Conservation (phyloP, 1,140 invertebrate genomes). For the Nixonia krombeini region DNA sequence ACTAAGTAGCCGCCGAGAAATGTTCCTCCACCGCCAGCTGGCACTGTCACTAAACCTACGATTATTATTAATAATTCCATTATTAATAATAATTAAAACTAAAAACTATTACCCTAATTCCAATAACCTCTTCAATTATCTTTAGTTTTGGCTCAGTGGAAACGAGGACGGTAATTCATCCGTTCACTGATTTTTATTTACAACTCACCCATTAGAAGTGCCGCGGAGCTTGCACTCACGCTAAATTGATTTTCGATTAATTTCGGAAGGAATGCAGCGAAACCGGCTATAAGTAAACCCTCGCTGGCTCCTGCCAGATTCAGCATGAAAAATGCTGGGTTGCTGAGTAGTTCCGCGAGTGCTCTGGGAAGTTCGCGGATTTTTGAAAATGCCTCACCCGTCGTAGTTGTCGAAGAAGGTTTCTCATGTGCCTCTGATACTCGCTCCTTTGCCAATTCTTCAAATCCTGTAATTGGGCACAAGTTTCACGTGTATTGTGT, state of each 20-base stretch:
- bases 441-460: constrained; percentile 77
- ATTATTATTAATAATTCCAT: constrained; percentile 7
- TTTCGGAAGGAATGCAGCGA: constrained; percentile 87
- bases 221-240: constrained; percentile 80
- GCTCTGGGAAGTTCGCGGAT: constrained; percentile 79
- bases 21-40: constrained; percentile 83
- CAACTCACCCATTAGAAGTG: constrained; percentile 80
- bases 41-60: constrained; percentile 79
- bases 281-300: constrained; percentile 83
- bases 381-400: constrained; percentile 73
- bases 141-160: too few relatives aligned
- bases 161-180: too few relatives aligned
- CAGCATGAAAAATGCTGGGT: constrained; percentile 86
- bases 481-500: too few relatives aligned
- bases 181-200: too few relatives aligned
- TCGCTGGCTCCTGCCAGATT: constrained; percentile 85
- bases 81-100: neutral
- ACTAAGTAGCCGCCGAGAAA: constrained; percentile 86
- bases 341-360: constrained; percentile 77
- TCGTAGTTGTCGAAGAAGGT: constrained; percentile 54
- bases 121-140: too few relatives aligned
- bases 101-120: too few relatives aligned
- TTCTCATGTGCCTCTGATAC: constrained; percentile 79
- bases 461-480: constrained; percentile 69
- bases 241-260: constrained; percentile 88